Evolutionary conservation across 2,113 vertebrate genomes (phyloP).

Genomic region (Acrocephalus kingi): DNA sequence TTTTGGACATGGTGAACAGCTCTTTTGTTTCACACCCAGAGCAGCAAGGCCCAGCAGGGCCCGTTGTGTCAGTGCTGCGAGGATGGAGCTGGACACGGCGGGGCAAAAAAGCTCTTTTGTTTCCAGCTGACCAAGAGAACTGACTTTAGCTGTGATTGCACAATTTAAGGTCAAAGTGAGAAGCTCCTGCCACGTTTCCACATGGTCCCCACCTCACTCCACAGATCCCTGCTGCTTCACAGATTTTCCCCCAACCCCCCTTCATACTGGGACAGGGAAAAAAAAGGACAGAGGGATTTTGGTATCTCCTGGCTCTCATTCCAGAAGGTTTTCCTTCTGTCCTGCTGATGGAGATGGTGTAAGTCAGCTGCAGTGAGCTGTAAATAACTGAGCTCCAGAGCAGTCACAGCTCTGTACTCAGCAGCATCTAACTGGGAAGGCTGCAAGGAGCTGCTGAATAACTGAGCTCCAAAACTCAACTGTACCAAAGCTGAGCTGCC

Average conservation of each 20-base stretch:
- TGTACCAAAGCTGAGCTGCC: not conserved
- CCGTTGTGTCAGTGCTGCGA: fast-evolving
- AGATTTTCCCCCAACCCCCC: not conserved
- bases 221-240: not conserved
- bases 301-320: not conserved
- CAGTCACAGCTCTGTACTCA: not conserved
- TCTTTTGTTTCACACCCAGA: not conserved
- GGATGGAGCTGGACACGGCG: fast-evolving
- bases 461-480: not conserved
- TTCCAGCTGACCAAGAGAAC: not conserved
- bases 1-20: not conserved
- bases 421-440: not conserved
- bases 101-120: not conserved
- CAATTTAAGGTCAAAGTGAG: not conserved
- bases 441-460: not conserved
- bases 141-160: not conserved
- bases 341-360: not conserved
- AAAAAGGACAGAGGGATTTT: not conserved
- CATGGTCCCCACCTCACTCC: not conserved
- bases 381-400: not conserved
- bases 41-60: not conserved
- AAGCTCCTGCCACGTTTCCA: not conserved
- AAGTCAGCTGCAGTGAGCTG: conserved; percentile 48
- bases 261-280: fast-evolving
- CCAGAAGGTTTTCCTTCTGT: not conserved